Evolutionary conservation across 2,797 vertebrate species (phyloP), one percentile per base, ranked within the genome.

Genomic region (Sphenodon punctatus): DNA sequence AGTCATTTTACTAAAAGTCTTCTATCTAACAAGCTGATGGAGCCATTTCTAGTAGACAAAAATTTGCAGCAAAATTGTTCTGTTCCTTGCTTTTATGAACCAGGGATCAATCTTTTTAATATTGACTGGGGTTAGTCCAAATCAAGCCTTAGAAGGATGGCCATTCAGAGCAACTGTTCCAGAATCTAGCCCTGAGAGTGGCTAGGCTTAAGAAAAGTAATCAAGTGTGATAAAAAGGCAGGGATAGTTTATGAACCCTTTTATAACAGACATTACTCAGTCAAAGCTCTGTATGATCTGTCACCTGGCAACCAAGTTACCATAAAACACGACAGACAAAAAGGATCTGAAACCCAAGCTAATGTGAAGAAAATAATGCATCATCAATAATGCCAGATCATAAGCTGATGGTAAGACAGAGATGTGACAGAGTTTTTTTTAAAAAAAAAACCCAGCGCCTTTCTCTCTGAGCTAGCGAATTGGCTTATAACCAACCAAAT

Each of bases 191-290:
- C 34, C 49, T 12, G 20, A 34, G 36, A 82, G 43, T 30, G 63
- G 58, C 49, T 59, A 75, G 34, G 49, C 72, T 82, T 69, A 69
- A 58, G 43, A 82, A 75, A 75, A 49, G 66, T 75, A 48, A 43
- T 64, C 43, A 66, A 70, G 43, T 70, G 30, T 82, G 69, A 78
- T 23, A 32, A 66, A 71, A 38, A 60, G 16, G 36, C 41, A 69
- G 55, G 64, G 60, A 45, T 55, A 42, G 7, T 75, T 78, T 41
- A n/a, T 42, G 14, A 72, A 59, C 60, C 43, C 46, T 51, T 75
- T 82, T 59, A 66, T 51, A 79, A 46, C 8, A 58, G 49, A 56
- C 36, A 49, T 82, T 48, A 76, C 25, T 70, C 43, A 70, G 51
- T 65, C 60, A 30, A 70, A 76, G 36, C 36, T 36, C 49, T 67